Conservation (phyloP, 2,797 vertebrate genomes). For the Galaxias olidus region DNA sequence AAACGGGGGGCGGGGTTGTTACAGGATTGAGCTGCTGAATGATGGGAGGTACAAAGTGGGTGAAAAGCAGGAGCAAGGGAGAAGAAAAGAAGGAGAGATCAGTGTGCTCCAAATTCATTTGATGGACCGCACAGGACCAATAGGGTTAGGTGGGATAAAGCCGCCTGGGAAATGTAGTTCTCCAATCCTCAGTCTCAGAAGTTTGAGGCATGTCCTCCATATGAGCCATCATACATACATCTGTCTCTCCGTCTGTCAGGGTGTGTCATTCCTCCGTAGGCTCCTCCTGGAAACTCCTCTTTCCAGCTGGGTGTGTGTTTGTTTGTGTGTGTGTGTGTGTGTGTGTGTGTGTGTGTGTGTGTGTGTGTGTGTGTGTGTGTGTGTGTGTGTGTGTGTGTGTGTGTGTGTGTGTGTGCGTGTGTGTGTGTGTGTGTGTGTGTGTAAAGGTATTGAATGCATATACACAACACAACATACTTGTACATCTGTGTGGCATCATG, state of each 20-base stretch:
- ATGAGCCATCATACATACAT: too few species aligned
- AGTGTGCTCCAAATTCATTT: slow-evolving; percentile 57
- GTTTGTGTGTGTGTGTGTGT: slow-evolving; percentile 25
- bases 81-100: slow-evolving; percentile 44
- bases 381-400: slow-evolving; percentile 48
- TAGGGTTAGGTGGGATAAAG: slow-evolving; percentile 50
- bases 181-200: slow-evolving; percentile 45
- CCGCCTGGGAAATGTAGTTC: slow-evolving; percentile 52
- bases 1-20: not conserved
- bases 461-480: not conserved
- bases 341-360: slow-evolving; percentile 27
- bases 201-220: slow-evolving; percentile 36
- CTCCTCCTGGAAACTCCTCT: slow-evolving; percentile 55
- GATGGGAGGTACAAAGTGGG: slow-evolving; percentile 36
- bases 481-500: slow-evolving; percentile 18
- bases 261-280: slow-evolving; percentile 61
- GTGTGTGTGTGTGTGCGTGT: slow-evolving; percentile 32
- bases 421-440: slow-evolving; percentile 20
- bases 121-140: slow-evolving; percentile 53
- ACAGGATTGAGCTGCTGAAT: slow-evolving; percentile 16
- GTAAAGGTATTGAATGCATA: not conserved
- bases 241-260: slow-evolving; percentile 43
- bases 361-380: slow-evolving; percentile 18
- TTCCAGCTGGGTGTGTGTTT: slow-evolving; percentile 54
- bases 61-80: slow-evolving; percentile 26